Evolutionary conservation across 2,888 invertebrate species (phyloP).

Genomic region (Escarpia spicata): DNA sequence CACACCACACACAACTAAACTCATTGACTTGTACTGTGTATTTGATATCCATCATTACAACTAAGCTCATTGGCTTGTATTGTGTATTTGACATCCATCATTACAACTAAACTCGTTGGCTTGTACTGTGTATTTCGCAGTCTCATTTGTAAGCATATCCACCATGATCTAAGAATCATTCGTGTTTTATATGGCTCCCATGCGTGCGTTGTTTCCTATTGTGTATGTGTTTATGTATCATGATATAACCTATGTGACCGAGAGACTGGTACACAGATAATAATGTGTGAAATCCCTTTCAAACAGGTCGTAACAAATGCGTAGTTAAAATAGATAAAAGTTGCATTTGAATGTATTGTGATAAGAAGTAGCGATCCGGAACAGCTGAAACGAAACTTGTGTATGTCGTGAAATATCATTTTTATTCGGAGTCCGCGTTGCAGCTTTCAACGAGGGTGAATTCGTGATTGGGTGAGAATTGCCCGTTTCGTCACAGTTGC

Average conservation of each 20-base stretch:
- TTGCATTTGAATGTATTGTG: background rate
- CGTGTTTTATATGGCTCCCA: too few relatives aligned
- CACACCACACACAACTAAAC: too few relatives aligned
- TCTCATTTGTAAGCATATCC: too few relatives aligned
- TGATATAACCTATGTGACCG: background rate
- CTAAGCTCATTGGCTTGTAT: too few relatives aligned
- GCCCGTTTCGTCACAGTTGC: background rate
- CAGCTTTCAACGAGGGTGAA: background rate
- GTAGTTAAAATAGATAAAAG: background rate
- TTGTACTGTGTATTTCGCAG: too few relatives aligned
- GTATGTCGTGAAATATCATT: background rate
- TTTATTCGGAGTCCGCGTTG: background rate
- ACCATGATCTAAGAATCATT: too few relatives aligned
- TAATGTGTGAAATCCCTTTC: background rate
- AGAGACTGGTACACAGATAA: background rate
- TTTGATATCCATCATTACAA: too few relatives aligned
- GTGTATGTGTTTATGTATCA: background rate
- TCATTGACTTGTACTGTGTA: too few relatives aligned
- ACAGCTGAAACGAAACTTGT: background rate
- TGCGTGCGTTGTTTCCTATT: background rate
- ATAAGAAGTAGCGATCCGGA: background rate
- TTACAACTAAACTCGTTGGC: too few relatives aligned
- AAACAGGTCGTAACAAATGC: background rate
- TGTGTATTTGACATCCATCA: too few relatives aligned
- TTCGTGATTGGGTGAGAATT: too few relatives aligned